phyloP scores from a whole-genome alignment of 2,888 invertebrate genomes.

The Rutpela maculata region DNA sequence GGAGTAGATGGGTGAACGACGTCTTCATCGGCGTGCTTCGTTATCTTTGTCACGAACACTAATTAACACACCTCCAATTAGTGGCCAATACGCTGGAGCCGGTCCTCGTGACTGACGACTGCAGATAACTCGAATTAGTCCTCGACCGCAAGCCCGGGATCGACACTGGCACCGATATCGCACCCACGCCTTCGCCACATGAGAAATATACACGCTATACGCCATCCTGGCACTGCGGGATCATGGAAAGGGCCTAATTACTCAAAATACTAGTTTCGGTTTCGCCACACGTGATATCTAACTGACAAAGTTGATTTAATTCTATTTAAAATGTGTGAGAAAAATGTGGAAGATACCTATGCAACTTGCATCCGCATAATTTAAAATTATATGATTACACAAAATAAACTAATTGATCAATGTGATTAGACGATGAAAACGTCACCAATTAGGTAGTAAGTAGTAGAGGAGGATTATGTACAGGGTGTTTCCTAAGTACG shows the following conservation, averaged over 20 bases:
- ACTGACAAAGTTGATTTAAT: conserved; percentile 8
- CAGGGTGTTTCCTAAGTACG: no score
- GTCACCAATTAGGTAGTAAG: no score
- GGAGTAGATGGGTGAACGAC: conserved; percentile 29
- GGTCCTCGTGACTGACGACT: conserved; percentile 54
- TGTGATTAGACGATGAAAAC: no score
- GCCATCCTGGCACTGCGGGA: conserved; percentile 42
- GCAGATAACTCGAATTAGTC: conserved; percentile 58
- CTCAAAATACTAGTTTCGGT: conserved; percentile 36
- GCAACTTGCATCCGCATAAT: no score
- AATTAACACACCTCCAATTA: conserved; percentile 65
- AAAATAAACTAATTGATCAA: background rate
- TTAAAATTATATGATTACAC: no score
- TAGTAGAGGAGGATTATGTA: no score
- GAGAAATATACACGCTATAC: conserved; percentile 45
- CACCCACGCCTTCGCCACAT: conserved; percentile 43
- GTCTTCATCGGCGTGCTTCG: conserved; percentile 37
- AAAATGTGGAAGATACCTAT: background rate
- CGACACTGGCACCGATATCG: conserved; percentile 48
- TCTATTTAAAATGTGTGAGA: background rate
- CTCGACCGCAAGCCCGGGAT: conserved; percentile 35
- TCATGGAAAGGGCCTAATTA: conserved; percentile 38
- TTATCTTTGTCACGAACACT: conserved; percentile 59
- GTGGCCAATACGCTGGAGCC: conserved; percentile 54
- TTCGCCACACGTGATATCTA: conserved; percentile 25